Base-by-base conservation (phyloP, 1,140 invertebrate genomes). In the Meloidogyne exigua region DNA sequence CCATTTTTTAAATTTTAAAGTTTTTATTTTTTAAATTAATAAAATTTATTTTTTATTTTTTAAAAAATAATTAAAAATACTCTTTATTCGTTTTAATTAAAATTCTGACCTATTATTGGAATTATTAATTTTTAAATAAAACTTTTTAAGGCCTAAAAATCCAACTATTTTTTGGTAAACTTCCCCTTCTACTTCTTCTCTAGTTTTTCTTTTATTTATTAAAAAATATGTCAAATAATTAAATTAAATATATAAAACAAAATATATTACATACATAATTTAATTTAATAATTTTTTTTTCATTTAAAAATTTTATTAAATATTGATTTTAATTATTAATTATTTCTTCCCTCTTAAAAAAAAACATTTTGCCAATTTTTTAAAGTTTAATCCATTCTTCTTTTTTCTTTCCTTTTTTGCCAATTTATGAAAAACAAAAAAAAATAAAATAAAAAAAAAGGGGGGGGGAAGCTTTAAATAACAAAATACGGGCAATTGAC, bases 281-380 rank as follows among this genome's bases (percentile, higher is more conserved):
- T 39, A 67, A 32, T 67, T 67, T 67, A 63, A 28, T 67, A 26
- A 32, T 67, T 67, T 18, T 39, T 67, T 39, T 25, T 13, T 23
- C 13, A 26, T 67, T 67, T 32, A 21, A 26, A n/a, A 26, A 32
- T 21, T 26, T 39, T 21, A n/a, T n/a, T n/a, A n/a, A n/a, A n/a
- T 67, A 32, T 67, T 67, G 36, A 67, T 67, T 67, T 67, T 67
- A 32, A 67, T 67, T 32, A 67, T 32, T 39, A 39, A 7, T 9
- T 39, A 32, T 32, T 21, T 66, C 15, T 66, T 66, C 25, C 23
- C 1, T 12, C 11, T 12, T 28, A 49, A n/a, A 57, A n/a, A 44
- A n/a, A 57, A 18, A 57, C 18, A n/a, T 57, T 57, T 57, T 57
- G 49, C 49, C 49, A 57, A n/a, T 10, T 57, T 57, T 57, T n/a